Conservation (phyloP, 2,113 vertebrate species). For the Dissostichus mawsoni region DNA sequence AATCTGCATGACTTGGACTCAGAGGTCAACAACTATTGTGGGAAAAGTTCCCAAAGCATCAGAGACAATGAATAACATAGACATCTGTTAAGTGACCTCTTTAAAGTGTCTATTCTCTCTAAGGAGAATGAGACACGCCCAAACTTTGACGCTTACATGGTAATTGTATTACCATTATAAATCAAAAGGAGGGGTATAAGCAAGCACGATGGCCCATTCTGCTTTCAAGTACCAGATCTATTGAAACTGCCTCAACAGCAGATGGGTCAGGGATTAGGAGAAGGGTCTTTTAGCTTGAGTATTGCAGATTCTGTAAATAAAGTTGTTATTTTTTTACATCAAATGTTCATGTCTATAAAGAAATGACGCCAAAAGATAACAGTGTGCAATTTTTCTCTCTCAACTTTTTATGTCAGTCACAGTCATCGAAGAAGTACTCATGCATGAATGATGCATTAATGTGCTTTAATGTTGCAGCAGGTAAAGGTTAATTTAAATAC, state of each 20-base stretch:
- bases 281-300: not conserved
- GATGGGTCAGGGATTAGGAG: not conserved
- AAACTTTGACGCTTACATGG: not conserved
- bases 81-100: not conserved
- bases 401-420: too few species aligned
- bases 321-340: not conserved
- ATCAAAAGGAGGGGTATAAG: not conserved
- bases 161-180: not conserved
- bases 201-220: constrained; percentile 1
- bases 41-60: not conserved
- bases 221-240: not conserved
- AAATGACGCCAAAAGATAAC: too few species aligned
- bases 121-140: not conserved
- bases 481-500: too few species aligned
- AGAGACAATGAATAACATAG: not conserved
- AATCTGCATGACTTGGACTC: not conserved
- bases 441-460: too few species aligned
- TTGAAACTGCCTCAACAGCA: not conserved
- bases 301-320: not conserved
- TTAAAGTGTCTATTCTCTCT: too few species aligned
- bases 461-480: too few species aligned
- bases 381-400: too few species aligned
- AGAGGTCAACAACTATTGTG: not conserved
- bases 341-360: too few species aligned
- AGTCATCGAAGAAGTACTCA: too few species aligned